Percentiles rank a stretch among this genome's conserved stretches.
Evolutionary conservation across 2,113 vertebrate species (phyloP).

Genomic region (Bubalus kerabau): DNA sequence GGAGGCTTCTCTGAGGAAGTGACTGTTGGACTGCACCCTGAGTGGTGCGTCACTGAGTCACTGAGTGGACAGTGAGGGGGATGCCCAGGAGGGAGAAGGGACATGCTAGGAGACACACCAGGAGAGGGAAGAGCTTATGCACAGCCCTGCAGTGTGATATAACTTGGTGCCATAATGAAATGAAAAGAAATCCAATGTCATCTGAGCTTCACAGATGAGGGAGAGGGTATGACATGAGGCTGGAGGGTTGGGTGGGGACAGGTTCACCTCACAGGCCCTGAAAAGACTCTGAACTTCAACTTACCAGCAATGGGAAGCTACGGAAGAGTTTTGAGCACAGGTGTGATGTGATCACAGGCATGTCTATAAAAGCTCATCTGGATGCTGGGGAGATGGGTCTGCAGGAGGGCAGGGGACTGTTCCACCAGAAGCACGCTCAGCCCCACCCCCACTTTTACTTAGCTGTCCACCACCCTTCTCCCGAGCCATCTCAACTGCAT

Average conservation of each 20-base stretch:
- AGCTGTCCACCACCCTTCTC: background rate
- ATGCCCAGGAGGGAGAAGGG: background rate
- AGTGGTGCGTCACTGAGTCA: background rate
- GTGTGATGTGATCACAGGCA: background rate
- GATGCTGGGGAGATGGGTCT: background rate
- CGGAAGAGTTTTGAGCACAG: background rate
- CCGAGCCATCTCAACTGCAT: background rate
- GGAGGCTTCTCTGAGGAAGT: background rate
- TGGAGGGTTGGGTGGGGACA: background rate
- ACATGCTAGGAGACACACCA: background rate
- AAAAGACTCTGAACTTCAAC: background rate
- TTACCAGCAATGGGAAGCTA: background rate
- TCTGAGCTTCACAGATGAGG: background rate
- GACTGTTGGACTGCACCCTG: background rate
- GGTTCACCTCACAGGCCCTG: background rate
- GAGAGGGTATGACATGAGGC: rapidly evolving
- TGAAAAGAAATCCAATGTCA: background rate
- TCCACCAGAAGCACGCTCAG: rapidly evolving
- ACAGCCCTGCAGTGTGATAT: background rate
- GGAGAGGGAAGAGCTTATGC: background rate
- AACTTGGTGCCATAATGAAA: background rate
- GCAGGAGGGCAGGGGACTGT: no score
- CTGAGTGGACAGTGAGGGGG: no score
- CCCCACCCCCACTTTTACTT: background rate
- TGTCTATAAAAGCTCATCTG: background rate